Percentiles rank a stretch among this genome's conserved stretches.
These are phyloP conservation scores for Struthio camelus DNA, from an alignment of 2,113 vertebrate species.

Conservation along the genomic window DNA sequence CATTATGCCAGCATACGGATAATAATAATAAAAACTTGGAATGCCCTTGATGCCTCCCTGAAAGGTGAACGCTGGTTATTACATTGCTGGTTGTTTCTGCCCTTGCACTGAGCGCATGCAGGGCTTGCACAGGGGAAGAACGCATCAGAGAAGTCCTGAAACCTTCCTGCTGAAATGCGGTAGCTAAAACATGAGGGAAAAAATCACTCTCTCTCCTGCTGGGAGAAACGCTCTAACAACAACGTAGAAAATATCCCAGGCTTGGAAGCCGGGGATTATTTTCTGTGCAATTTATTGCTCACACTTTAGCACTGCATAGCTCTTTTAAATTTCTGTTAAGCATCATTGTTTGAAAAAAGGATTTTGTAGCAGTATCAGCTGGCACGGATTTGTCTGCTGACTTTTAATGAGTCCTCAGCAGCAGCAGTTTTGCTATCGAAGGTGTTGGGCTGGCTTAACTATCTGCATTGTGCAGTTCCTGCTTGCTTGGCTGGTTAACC, in stretches of 20 bases:
- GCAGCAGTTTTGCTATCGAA: neutral
- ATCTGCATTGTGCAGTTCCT: rapidly evolving
- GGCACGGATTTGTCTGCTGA: neutral
- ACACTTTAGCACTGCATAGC: neutral
- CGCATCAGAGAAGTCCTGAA: neutral
- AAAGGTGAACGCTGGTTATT: neutral
- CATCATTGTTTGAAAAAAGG: neutral
- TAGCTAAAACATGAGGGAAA: neutral
- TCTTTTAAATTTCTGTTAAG: neutral
- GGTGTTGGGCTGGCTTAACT: neutral
- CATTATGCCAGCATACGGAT: neutral
- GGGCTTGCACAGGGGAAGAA: neutral
- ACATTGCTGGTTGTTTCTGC: neutral
- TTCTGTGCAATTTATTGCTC: neutral
- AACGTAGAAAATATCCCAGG: neutral
- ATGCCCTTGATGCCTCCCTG: slow-evolving; percentile 27
- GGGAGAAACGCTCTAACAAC: neutral
- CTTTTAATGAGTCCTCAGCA: neutral
- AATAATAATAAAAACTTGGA: neutral
- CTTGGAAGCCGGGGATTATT: neutral
- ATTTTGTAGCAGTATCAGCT: neutral
- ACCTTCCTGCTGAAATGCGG: neutral
- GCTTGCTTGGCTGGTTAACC: neutral
- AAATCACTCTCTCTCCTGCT: neutral
- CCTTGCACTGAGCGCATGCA: neutral